These are phyloP conservation scores for Plagodis dolabraria DNA, from an alignment of 2,888 invertebrate genomes.

Conservation along the genomic window DNA sequence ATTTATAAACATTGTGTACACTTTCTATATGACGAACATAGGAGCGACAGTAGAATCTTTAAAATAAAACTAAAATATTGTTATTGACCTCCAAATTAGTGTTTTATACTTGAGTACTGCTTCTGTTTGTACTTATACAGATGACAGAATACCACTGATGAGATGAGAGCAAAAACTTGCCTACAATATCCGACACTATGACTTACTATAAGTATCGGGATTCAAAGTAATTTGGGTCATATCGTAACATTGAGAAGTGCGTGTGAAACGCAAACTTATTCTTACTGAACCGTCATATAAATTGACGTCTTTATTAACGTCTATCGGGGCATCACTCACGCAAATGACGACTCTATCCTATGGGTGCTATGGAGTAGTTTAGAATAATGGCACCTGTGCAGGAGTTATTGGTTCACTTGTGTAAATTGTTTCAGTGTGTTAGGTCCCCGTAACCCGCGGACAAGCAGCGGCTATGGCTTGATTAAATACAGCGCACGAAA, in stretches of 20 bases:
- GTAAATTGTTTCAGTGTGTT: constrained; percentile 65
- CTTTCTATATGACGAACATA: no score
- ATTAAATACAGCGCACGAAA: constrained; percentile 39
- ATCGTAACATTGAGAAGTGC: constrained; percentile 34
- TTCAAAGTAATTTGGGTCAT: constrained; percentile 14
- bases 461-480: constrained; percentile 25
- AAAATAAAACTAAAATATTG: no score
- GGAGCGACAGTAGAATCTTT: no score
- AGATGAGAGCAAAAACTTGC: no score
- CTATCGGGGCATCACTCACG: constrained; percentile 40
- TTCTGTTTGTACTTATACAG: no score
- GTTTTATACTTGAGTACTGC: no score
- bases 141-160: no score
- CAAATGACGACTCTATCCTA: constrained; percentile 48
- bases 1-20: no score
- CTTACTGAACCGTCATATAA: constrained; percentile 30
- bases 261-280: constrained; percentile 77
- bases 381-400: constrained; percentile 17
- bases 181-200: no score
- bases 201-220: no score
- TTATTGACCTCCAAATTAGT: no score
- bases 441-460: constrained; percentile 20
- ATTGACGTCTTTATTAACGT: constrained; percentile 70
- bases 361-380: constrained; percentile 44
- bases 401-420: constrained; percentile 67